phyloP scores from a whole-genome alignment of 2,888 invertebrate genomes.

The Orthosia gothica region DNA sequence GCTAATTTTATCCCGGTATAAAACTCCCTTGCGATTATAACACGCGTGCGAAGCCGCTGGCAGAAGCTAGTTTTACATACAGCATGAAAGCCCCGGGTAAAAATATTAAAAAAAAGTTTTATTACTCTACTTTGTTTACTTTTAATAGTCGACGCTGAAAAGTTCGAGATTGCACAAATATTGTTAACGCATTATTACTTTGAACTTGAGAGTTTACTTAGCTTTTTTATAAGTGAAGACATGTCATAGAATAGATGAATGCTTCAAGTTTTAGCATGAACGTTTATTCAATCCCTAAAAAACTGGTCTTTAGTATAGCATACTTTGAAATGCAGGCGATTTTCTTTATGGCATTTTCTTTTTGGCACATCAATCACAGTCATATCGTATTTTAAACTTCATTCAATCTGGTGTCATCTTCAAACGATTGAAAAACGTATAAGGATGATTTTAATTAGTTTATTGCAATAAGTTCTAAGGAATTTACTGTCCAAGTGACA shows the following conservation, averaged over 20 bases:
- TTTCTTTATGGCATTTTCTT: not conserved
- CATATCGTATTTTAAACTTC: too few species aligned
- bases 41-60: too few species aligned
- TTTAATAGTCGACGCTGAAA: slow-evolving; percentile 26
- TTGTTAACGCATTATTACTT: slow-evolving; percentile 37
- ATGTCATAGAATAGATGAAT: slow-evolving; percentile 10
- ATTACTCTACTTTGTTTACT: slow-evolving; percentile 29
- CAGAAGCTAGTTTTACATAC: too few species aligned
- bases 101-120: slow-evolving; percentile 1
- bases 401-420: too few species aligned
- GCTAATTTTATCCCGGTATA: too few species aligned
- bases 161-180: slow-evolving; percentile 21
- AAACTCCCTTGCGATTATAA: too few species aligned
- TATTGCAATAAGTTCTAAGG: too few species aligned
- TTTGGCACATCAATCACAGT: too few species aligned
- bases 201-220: not conserved
- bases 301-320: not conserved
- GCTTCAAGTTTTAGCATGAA: not conserved
- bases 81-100: not conserved
- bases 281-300: not conserved
- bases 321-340: not conserved
- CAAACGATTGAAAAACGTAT: too few species aligned
- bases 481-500: too few species aligned
- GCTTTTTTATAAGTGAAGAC: slow-evolving; percentile 4
- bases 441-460: too few species aligned